Evolutionary conservation across 2,113 vertebrate genomes (phyloP).

Genomic region (Apistogramma diplotaenia): DNA sequence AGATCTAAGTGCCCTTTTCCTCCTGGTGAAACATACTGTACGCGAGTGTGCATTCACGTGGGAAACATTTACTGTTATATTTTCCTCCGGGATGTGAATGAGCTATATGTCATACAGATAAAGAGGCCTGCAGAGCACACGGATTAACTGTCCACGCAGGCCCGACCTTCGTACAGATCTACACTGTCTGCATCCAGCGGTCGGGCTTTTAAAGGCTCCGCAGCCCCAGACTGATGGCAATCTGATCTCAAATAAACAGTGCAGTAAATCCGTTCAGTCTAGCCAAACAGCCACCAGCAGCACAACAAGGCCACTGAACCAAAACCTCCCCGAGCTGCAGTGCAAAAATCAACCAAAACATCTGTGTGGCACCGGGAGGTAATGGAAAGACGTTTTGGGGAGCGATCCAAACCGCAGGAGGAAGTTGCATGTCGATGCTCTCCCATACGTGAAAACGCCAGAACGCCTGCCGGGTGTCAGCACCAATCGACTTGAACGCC

Average conservation of each 20-base stretch:
- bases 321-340: conserved; percentile 8
- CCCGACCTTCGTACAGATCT: conserved; percentile 12
- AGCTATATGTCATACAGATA: conserved; percentile 2
- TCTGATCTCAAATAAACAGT: conserved; percentile 60
- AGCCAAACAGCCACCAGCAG: conserved; percentile 45
- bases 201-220: conserved; percentile 13
- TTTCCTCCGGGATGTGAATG: conserved; percentile 8
- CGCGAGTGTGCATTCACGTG: background rate
- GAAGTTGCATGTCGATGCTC: conserved; percentile 67
- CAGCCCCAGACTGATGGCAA: conserved; percentile 42
- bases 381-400: conserved; percentile 60
- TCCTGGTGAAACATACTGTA: background rate
- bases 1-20: background rate
- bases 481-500: conserved; percentile 48
- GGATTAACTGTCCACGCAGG: background rate
- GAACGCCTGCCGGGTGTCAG: conserved; percentile 66
- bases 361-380: conserved; percentile 47
- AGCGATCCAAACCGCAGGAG: conserved; percentile 55
- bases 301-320: conserved; percentile 47
- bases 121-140: background rate
- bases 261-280: conserved; percentile 37
- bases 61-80: background rate
- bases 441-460: conserved; percentile 64
- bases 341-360: conserved; percentile 43
- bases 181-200: conserved; percentile 11